These are phyloP conservation scores for Dorcus hopei DNA, from an alignment of 2,888 invertebrate species.

Conservation along the genomic window DNA sequence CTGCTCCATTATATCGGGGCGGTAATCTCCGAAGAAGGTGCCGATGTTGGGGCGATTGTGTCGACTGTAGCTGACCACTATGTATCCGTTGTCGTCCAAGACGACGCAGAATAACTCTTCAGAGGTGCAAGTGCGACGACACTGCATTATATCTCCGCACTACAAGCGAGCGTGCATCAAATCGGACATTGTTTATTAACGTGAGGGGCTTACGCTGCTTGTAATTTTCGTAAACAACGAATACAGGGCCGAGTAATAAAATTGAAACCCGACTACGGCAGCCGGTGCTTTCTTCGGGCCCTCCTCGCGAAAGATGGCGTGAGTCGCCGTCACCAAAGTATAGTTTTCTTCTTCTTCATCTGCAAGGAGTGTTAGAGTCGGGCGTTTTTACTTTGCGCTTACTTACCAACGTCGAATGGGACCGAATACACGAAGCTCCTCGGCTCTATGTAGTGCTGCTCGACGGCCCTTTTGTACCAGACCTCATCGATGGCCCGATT, in stretches of 20 bases:
- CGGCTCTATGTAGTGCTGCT: constrained; percentile 75
- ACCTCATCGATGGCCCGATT: constrained; percentile 80
- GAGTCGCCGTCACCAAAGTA: constrained; percentile 79
- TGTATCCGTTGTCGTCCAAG: constrained; percentile 86
- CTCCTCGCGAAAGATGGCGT: constrained; percentile 70
- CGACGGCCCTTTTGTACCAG: constrained; percentile 86
- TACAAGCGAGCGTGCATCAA: constrained; percentile 22
- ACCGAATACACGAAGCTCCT: constrained; percentile 81
- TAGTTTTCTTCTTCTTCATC: constrained; percentile 48
- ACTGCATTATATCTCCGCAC: constrained; percentile 45
- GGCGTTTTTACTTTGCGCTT: background rate
- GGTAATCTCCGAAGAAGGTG: constrained; percentile 81
- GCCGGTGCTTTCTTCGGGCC: constrained; percentile 57
- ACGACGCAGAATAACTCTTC: constrained; percentile 77
- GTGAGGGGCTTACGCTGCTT: constrained; percentile 59
- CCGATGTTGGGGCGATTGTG: constrained; percentile 64
- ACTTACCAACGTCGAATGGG: constrained; percentile 60
- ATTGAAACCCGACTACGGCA: constrained; percentile 77
- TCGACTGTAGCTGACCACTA: constrained; percentile 69
- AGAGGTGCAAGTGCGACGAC: constrained; percentile 59
- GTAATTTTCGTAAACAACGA: constrained; percentile 81
- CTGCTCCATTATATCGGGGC: constrained; percentile 68
- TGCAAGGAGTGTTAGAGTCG: background rate
- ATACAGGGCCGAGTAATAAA: constrained; percentile 74
- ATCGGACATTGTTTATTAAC: background rate